Conservation (phyloP, 2,888 invertebrate genomes). For the Cantharis lateralis region DNA sequence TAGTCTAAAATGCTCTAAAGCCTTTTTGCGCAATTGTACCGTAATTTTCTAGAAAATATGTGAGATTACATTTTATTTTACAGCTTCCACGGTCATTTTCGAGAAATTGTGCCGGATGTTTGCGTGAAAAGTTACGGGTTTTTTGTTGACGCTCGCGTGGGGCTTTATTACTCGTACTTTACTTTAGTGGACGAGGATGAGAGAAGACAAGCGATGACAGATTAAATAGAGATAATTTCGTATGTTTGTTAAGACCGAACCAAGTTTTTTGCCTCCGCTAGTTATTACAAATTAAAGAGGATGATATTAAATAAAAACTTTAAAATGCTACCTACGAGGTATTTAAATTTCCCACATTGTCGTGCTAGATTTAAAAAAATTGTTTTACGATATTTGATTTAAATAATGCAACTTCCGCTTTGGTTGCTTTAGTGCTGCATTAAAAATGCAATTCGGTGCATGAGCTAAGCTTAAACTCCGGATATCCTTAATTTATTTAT, state of each 20-base stretch:
- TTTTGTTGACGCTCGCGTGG: slow-evolving; percentile 17
- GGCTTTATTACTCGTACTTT: slow-evolving; percentile 15
- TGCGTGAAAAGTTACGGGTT: slow-evolving; percentile 18
- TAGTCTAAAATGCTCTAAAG: slow-evolving; percentile 36
- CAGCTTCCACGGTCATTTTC: slow-evolving; percentile 6
- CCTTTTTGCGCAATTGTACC: slow-evolving; percentile 33
- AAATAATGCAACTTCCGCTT: slow-evolving; percentile 1
- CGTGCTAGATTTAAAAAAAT: background rate
- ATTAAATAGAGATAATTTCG: slow-evolving; percentile 23
- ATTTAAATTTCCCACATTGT: background rate
- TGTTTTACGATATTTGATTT: background rate
- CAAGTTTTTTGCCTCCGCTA: slow-evolving; percentile 1
- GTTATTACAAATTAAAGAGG: background rate
- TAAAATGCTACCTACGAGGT: background rate
- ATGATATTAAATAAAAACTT: background rate
- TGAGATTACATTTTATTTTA: slow-evolving; percentile 11
- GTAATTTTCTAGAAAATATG: slow-evolving; percentile 30
- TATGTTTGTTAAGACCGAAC: slow-evolving; percentile 4
- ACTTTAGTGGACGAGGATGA: slow-evolving; percentile 8
- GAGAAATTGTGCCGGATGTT: slow-evolving; percentile 7
- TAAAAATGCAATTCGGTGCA: slow-evolving; percentile 8
- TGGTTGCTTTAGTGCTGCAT: background rate
- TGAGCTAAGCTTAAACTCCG: slow-evolving; percentile 9
- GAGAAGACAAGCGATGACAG: slow-evolving; percentile 19
- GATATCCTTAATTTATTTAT: slow-evolving; percentile 26